These are phyloP conservation scores for Parnassius apollo DNA, from an alignment of 2,888 invertebrate genomes.

Conservation along the genomic window DNA sequence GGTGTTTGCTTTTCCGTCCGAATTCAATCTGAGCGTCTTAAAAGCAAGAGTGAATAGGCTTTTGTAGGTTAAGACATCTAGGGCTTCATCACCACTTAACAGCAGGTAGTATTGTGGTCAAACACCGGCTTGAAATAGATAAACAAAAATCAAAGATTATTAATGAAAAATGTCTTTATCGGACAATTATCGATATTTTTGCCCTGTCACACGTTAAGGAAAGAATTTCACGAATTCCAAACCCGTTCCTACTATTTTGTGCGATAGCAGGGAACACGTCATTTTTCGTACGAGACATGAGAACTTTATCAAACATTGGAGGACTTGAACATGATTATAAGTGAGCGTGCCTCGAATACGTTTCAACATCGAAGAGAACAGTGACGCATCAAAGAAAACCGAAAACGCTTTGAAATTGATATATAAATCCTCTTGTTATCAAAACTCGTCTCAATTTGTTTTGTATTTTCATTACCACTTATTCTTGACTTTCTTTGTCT, in stretches of 20 bases:
- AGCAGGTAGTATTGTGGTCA: no score
- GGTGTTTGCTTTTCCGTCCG: no score
- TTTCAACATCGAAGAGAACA: slow-evolving; percentile 53
- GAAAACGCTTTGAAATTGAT: slow-evolving; percentile 69
- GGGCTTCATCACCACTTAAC: no score
- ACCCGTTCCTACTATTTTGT: slow-evolving; percentile 31
- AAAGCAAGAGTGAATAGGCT: no score
- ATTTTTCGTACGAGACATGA: slow-evolving; percentile 65
- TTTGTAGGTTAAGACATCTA: no score
- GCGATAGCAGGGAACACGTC: slow-evolving; percentile 42
- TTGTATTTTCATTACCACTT: slow-evolving; percentile 1
- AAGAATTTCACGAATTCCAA: slow-evolving; percentile 31
- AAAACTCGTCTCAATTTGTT: slow-evolving; percentile 31
- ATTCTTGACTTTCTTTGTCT: background rate
- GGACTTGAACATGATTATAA: slow-evolving; percentile 77
- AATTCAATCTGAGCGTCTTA: no score
- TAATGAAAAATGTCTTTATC: background rate
- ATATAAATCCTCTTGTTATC: slow-evolving; percentile 70
- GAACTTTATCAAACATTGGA: slow-evolving; percentile 76
- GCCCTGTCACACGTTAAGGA: slow-evolving; percentile 13
- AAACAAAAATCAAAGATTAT: no score
- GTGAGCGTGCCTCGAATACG: slow-evolving; percentile 71
- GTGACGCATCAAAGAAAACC: slow-evolving; percentile 69
- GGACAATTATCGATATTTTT: slow-evolving; percentile 22
- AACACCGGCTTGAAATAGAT: no score